A percentile compares a stretch with the other conserved stretches of the same genome.
phyloP scores from a whole-genome alignment of 1,140 invertebrate genomes.

The Augochlora pura region DNA sequence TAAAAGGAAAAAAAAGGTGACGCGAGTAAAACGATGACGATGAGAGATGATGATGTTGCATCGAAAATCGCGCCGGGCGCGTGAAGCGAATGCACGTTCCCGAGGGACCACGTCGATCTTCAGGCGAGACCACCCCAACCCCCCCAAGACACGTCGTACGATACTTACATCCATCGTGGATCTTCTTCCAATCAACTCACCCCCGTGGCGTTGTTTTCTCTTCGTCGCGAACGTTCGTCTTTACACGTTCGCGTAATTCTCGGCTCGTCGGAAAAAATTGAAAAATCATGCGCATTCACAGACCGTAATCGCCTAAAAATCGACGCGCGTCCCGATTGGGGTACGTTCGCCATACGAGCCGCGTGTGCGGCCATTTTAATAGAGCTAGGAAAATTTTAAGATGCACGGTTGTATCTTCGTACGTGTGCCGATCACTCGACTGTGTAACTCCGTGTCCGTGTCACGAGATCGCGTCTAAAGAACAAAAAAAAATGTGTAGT shows the following conservation, averaged over 20 bases:
- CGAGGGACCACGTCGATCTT: constrained; percentile 17
- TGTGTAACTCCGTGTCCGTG: constrained; percentile 38
- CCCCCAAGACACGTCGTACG: background rate
- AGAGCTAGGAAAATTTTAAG: constrained; percentile 60
- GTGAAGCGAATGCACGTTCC: constrained; percentile 47
- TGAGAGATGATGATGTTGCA: constrained; percentile 23
- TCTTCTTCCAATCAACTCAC: too few relatives aligned
- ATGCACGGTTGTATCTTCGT: constrained; percentile 60
- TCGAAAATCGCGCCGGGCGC: constrained; percentile 50
- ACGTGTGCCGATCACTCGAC: constrained; percentile 62
- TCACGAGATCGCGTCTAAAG: constrained; percentile 41
- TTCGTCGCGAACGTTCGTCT: background rate
- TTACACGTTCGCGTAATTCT: background rate
- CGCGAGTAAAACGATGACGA: constrained; percentile 21
- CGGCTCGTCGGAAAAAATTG: background rate
- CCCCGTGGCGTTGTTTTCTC: too few relatives aligned
- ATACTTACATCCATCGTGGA: too few relatives aligned
- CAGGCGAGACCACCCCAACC: too few relatives aligned
- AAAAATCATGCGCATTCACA: background rate
- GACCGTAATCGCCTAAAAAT: constrained; percentile 16
- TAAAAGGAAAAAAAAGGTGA: constrained; percentile 51
- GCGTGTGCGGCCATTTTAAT: constrained; percentile 52
- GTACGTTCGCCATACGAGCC: constrained; percentile 48
- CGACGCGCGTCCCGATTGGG: constrained; percentile 24
- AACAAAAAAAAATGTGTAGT: background rate